These are phyloP conservation scores for Thalassarche chlororhynchos DNA, from an alignment of 2,113 vertebrate genomes.

Conservation along the genomic window DNA sequence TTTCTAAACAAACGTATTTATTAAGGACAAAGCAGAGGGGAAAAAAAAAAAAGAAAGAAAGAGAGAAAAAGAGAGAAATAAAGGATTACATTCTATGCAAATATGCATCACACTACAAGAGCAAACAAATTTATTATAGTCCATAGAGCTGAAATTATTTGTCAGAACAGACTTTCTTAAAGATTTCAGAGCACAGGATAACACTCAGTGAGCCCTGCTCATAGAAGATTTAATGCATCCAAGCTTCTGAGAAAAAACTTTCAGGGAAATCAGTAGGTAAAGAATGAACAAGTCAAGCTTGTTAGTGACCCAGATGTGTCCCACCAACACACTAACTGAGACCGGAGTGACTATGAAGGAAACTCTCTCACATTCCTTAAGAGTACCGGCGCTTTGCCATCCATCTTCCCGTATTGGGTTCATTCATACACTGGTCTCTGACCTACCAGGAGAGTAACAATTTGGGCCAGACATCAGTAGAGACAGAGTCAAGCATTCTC, in stretches of 20 bases:
- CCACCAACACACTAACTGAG: neutral
- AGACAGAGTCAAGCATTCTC: neutral
- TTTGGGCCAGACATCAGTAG: neutral
- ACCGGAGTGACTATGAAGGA: neutral
- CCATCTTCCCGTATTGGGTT: neutral
- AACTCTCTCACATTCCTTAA: neutral
- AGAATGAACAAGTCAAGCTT: neutral
- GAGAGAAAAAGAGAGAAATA: neutral
- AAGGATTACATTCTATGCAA: neutral
- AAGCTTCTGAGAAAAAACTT: neutral
- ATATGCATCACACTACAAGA: neutral
- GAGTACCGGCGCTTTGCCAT: neutral
- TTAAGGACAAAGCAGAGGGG: neutral
- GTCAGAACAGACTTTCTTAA: neutral
- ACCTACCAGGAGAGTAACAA: neutral
- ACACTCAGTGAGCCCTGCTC: neutral
- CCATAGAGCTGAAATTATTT: neutral
- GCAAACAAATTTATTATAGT: neutral
- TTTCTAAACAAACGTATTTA: constrained; percentile 51
- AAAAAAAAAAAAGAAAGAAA: neutral
- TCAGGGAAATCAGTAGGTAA: neutral
- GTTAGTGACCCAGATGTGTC: neutral
- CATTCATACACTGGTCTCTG: neutral
- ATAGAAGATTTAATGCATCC: neutral
- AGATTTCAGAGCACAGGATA: neutral